These are phyloP conservation scores for Microctenopoma steveboyesi DNA, from an alignment of 2,797 vertebrate species.

Conservation along the genomic window DNA sequence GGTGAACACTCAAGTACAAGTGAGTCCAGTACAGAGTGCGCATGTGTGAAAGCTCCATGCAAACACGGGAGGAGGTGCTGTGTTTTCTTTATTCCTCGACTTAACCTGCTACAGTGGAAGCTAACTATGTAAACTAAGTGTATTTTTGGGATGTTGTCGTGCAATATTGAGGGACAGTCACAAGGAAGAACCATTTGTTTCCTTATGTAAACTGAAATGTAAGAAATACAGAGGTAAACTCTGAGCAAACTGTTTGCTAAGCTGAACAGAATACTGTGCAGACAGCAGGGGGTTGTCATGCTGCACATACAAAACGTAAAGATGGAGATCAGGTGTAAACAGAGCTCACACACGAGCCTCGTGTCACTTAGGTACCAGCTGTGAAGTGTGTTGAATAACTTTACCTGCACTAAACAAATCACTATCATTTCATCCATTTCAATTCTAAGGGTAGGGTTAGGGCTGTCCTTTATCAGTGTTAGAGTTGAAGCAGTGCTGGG, in stretches of 20 bases:
- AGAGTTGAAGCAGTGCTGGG: no score
- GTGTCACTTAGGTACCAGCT: not conserved
- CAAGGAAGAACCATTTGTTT: no score
- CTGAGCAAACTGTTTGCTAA: not conserved
- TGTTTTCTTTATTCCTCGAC: not conserved
- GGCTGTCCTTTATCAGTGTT: no score
- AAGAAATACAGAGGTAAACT: not conserved
- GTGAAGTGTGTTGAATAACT: not conserved
- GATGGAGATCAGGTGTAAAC: not conserved
- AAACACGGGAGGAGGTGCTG: conserved; percentile 5
- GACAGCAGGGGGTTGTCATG: not conserved
- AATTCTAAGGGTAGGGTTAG: no score
- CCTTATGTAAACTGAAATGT: no score
- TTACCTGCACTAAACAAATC: not conserved
- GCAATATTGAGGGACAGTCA: not conserved
- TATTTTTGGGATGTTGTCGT: not conserved
- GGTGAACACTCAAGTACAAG: conserved; percentile 26
- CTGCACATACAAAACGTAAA: not conserved
- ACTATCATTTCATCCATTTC: no score
- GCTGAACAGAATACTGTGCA: not conserved
- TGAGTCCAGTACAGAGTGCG: conserved; percentile 3
- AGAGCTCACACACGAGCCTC: not conserved
- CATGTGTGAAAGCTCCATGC: conserved; percentile 10
- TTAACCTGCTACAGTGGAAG: conserved; percentile 4
- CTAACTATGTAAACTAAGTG: not conserved